Base-by-base conservation (phyloP, 2,797 vertebrate species). In the Falco concolor region DNA sequence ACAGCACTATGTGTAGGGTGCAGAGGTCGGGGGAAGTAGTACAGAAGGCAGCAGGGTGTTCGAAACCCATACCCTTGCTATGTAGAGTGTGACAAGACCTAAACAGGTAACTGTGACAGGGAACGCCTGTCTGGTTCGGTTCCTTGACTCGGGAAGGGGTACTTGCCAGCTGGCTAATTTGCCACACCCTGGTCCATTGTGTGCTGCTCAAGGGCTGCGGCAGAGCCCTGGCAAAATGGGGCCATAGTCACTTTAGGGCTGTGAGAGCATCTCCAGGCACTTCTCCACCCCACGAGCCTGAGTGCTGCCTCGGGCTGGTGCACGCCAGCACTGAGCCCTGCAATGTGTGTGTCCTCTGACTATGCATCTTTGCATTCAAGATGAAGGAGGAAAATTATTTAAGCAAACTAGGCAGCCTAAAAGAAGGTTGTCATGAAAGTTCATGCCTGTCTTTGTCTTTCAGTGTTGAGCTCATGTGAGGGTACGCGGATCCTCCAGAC, bases 311-410 rank as follows among this genome's bases (percentile, higher is more conserved):
- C 0, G 5, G 40, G n/a, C 28, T 63, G 45, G 22, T 21, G 38
- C n/a, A 22, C 2, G 0, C 15, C 88, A 70, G 11, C 0, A 0
- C 52, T 25, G 42, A 76, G 59, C 42, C 32, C 8, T 32, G n/a
- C 24, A 61, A 7, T 3, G 2, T 2, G 1, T 25, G 21, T 34
- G 15, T 36, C 45, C 30, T 84, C 64, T 73, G 20, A 27, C 14
- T 40, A 6, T 13, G 13, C 3, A 21, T 60, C 44, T 85, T 75
- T 57, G 28, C 13, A 17, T 52, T 83, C 59, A 47, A 83, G n/a
- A 44, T 20, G 25, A 42, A 79, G 30, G 5, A 77, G 7, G 6
- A 84, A 63, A 75, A 53, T 36, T 70, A 59, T 40, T 90, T 53
- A 74, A 27, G 69, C 12, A 53, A 36, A 36, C 13, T 44, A 67